Percentiles rank a stretch among this genome's conserved stretches.
Conservation (phyloP, 2,888 invertebrate genomes). For the Alcis repandata region DNA sequence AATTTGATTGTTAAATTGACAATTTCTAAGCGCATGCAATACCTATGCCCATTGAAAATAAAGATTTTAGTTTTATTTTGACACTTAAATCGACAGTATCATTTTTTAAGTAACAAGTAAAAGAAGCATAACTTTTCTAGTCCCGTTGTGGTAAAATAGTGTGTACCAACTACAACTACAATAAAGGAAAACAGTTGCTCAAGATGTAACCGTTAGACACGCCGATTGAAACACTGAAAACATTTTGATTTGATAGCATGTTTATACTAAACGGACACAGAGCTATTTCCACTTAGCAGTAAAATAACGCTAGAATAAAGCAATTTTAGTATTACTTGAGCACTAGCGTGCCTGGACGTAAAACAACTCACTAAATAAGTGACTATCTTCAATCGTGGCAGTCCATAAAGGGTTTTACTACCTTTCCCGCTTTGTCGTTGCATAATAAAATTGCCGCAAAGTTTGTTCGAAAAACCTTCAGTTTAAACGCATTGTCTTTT, state of each 20-base stretch:
- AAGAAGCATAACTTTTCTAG: too few species aligned
- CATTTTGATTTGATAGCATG: conserved; percentile 26
- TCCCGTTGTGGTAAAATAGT: too few species aligned
- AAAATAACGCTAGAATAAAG: conserved; percentile 31
- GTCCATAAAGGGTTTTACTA: conserved; percentile 46
- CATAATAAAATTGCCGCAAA: conserved; percentile 47
- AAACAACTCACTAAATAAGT: conserved; percentile 46
- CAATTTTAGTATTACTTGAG: conserved; percentile 33
- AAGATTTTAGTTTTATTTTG: too few species aligned
- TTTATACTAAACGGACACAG: conserved; percentile 28
- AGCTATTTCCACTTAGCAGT: conserved; percentile 38
- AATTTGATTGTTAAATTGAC: too few species aligned
- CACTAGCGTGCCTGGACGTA: conserved; percentile 40
- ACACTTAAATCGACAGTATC: too few species aligned
- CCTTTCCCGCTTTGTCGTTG: conserved; percentile 44
- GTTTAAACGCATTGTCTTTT: conserved; percentile 31
- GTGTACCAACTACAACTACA: conserved; percentile 8
- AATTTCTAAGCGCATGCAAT: too few species aligned
- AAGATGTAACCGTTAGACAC: conserved; percentile 16
- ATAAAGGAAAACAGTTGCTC: conserved; percentile 22
- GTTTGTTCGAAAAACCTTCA: conserved; percentile 34
- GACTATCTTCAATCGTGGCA: conserved; percentile 45
- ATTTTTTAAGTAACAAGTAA: too few species aligned
- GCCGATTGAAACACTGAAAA: conserved; percentile 25
- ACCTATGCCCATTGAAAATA: too few species aligned